Conservation (phyloP, 2,888 invertebrate species). For the Nebria salina region DNA sequence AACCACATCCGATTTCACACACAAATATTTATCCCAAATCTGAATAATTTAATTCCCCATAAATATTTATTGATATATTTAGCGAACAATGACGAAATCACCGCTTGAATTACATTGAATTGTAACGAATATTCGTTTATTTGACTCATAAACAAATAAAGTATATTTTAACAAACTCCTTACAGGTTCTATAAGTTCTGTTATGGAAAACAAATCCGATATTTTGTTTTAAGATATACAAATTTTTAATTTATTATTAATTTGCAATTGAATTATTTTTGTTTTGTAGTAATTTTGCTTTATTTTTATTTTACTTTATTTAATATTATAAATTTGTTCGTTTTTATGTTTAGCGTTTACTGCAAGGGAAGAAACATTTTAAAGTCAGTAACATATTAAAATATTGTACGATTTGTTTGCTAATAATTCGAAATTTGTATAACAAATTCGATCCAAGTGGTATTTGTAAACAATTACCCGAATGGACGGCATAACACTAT, state of each 20-base stretch:
- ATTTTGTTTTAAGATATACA: too few relatives aligned
- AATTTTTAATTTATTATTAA: slow-evolving; percentile 7
- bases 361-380: slow-evolving; percentile 1
- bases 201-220: too few relatives aligned
- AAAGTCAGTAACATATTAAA: background rate
- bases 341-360: slow-evolving; percentile 10
- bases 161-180: too few relatives aligned
- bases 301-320: slow-evolving; percentile 12
- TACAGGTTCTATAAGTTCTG: too few relatives aligned
- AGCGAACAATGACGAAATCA: too few relatives aligned
- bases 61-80: too few relatives aligned
- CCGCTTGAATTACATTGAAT: too few relatives aligned
- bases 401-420: slow-evolving; percentile 1
- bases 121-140: too few relatives aligned
- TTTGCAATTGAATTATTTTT: slow-evolving; percentile 5
- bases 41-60: too few relatives aligned
- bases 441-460: background rate
- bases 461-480: slow-evolving; percentile 9
- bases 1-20: too few relatives aligned
- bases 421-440: background rate
- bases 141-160: too few relatives aligned
- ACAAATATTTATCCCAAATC: too few relatives aligned
- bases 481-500: background rate
- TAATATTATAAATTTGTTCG: slow-evolving; percentile 17
- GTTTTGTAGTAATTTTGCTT: background rate